Base-by-base conservation (phyloP, 2,113 vertebrate genomes). In the Nicator chloris region DNA sequence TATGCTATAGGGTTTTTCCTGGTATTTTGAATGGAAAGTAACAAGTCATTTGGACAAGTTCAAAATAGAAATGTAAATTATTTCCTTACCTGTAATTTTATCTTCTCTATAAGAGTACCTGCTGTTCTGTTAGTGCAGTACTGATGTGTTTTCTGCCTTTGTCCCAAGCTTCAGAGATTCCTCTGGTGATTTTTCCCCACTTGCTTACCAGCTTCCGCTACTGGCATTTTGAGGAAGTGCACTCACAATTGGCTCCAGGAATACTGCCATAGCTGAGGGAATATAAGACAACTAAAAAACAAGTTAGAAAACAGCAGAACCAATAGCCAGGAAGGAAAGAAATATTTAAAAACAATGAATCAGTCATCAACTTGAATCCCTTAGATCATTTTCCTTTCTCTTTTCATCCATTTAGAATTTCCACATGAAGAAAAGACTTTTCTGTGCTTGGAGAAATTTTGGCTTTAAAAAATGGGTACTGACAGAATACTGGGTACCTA, bases 261-360 rank as follows among this genome's bases (percentile, higher is more conserved):
- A 78, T 92, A 96, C 87, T 96, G 95, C 61, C 93, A 96, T 49
- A 92, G 93, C 94, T 96, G 81, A 95, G 95, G 95, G 95, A 96
- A 96, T 96, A 95, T 95, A 96, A 96, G 88, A 96, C 90, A 95
- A 95, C 95, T 96, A 47, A 81, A 93, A 91, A 92, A 93, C 96
- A 97, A 93, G 95, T 96, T 97, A 96, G 93, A 94, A 93, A 96
- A 95, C 83, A 94, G 86, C 76, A 96, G 86, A 95, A 95, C 79
- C 44, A 96, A 95, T 77, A 82, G 86, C 85, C 79, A 88, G 69
- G 85, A 60, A 79, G 81, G 76, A 40, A 76, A 79, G n/a, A 80
- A 70, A 42, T 15, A 39, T 64, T 92, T 88, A 33, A 82, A 96
- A 81, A 18, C 82, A 96, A 77, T 37, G 71, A 95, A 84, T 92